phyloP scores from a whole-genome alignment of 2,113 vertebrate species.

The Macquaria ambigua region DNA sequence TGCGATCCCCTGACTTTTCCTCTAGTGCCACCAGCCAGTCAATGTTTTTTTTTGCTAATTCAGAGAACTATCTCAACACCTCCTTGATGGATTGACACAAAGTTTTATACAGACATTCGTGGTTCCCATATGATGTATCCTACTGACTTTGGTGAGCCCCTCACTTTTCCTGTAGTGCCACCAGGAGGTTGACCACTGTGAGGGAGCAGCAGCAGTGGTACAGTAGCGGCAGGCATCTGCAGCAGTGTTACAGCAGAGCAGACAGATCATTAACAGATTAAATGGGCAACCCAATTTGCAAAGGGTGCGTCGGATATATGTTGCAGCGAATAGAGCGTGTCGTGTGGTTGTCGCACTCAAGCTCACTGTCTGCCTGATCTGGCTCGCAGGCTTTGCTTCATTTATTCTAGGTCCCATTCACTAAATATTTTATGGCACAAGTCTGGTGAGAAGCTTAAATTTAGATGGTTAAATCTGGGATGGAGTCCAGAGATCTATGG shows the following conservation, averaged over 20 bases:
- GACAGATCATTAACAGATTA: neutral
- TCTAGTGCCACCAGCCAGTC: too few species aligned
- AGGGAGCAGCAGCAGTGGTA: neutral
- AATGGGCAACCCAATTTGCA: neutral
- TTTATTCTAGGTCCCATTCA: conserved; percentile 68
- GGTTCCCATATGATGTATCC: neutral
- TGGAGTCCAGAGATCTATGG: conserved; percentile 24
- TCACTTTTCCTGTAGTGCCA: neutral
- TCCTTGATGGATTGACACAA: neutral
- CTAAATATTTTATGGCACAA: conserved; percentile 71
- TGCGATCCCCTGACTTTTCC: too few species aligned
- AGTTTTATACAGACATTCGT: neutral
- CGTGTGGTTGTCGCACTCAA: neutral
- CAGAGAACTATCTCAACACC: neutral
- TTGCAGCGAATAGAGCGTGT: neutral
- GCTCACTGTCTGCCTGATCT: conserved; percentile 25
- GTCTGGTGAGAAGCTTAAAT: conserved; percentile 66
- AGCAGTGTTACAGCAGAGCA: neutral
- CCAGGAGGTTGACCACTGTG: neutral
- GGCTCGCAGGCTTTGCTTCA: conserved; percentile 30
- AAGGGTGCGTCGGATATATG: neutral
- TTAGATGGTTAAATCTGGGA: conserved; percentile 54
- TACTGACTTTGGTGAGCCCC: neutral
- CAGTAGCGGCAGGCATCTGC: neutral
- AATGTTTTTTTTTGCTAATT: neutral